These are phyloP conservation scores for Idris sp. DNA, from an alignment of 1,140 invertebrate species.

Conservation along the genomic window DNA sequence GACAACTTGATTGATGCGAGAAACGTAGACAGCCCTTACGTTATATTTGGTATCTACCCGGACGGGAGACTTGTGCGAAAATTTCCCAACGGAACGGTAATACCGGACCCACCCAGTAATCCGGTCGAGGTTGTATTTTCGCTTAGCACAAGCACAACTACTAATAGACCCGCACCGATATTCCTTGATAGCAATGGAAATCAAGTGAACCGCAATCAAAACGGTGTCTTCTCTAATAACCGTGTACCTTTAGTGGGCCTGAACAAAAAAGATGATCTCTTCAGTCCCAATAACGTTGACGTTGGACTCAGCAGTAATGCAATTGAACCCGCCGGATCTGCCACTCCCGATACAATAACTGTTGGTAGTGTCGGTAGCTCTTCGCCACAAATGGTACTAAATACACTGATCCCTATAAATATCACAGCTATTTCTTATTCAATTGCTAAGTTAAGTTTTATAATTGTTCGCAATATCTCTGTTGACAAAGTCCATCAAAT, in stretches of 20 bases:
- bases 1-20: constrained; percentile 82
- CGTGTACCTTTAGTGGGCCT: constrained; percentile 65
- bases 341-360: constrained; percentile 67
- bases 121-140: constrained; percentile 77
- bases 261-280: constrained; percentile 65
- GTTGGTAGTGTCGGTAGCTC: constrained; percentile 69
- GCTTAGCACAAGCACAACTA: constrained; percentile 74
- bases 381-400: constrained; percentile 73
- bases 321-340: constrained; percentile 66
- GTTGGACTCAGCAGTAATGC: constrained; percentile 73
- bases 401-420: constrained; percentile 52
- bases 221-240: constrained; percentile 69
- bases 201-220: constrained; percentile 69
- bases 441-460: too few species aligned
- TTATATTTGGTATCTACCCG: constrained; percentile 85
- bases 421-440: too few species aligned
- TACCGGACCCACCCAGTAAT: constrained; percentile 82
- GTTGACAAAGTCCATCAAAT: too few species aligned
- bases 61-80: constrained; percentile 86
- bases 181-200: constrained; percentile 67
- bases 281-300: constrained; percentile 70
- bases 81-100: constrained; percentile 85
- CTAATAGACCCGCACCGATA: constrained; percentile 71
- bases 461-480: too few species aligned
- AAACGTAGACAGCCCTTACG: constrained; percentile 83